Conservation (phyloP, 1,140 invertebrate species). For the Brachionus sp. region DNA sequence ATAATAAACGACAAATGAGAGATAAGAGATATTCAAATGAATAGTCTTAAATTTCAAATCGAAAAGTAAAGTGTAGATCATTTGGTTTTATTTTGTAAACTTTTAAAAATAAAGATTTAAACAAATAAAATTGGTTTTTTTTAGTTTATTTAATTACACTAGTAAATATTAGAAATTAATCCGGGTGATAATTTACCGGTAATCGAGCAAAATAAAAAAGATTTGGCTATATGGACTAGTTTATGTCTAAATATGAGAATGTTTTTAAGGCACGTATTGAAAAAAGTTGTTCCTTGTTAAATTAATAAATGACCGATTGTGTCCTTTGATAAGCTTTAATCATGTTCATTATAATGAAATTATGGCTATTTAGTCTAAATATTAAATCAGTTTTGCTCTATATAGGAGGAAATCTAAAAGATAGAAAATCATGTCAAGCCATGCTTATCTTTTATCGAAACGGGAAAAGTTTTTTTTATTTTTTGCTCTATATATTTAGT, state of each 20-base stretch:
- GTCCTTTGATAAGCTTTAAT: neutral
- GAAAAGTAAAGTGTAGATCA: conserved; percentile 35
- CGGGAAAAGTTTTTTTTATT: conserved; percentile 1
- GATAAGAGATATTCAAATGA: neutral
- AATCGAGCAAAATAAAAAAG: conserved; percentile 1
- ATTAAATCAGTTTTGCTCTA: conserved; percentile 34
- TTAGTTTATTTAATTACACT: conserved; percentile 43
- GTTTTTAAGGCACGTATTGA: conserved; percentile 17
- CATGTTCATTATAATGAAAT: conserved; percentile 3
- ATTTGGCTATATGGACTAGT: conserved; percentile 19
- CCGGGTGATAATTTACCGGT: conserved; percentile 42
- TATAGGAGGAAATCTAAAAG: neutral
- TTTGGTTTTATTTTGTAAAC: conserved; percentile 12
- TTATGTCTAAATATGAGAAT: conserved; percentile 22
- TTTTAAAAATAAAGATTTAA: conserved; percentile 26
- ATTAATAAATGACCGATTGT: conserved; percentile 4
- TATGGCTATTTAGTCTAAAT: conserved; percentile 26
- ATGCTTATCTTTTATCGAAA: conserved; percentile 24
- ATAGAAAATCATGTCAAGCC: conserved; percentile 37
- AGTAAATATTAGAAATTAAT: conserved; percentile 45
- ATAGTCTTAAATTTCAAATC: neutral
- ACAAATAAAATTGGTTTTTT: conserved; percentile 8
- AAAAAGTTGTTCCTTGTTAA: conserved; percentile 3
- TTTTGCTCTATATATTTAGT: neutral
- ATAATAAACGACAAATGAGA: neutral